phyloP scores from a whole-genome alignment of 35 echinoderm and acorn worm species.

The Stichopus chloronotus region DNA sequence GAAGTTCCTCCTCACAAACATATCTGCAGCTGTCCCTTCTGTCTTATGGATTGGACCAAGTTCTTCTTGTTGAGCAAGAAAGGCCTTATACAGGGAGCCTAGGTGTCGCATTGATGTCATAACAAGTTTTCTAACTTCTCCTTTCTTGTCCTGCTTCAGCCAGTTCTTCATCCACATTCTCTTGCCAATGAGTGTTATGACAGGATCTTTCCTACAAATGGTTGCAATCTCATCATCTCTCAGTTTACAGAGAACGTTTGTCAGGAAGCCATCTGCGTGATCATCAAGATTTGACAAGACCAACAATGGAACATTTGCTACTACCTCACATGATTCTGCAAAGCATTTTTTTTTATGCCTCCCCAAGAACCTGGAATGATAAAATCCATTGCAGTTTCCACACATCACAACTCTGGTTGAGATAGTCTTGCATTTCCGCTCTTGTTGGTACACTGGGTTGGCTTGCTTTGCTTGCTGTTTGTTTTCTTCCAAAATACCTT shows the following conservation, averaged over 20 bases:
- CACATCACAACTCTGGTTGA: slow-evolving; percentile 39
- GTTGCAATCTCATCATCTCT: slow-evolving; percentile 45
- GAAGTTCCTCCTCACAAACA: slow-evolving; percentile 55
- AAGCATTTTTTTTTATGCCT: slow-evolving; percentile 44
- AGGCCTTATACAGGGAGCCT: slow-evolving; percentile 17
- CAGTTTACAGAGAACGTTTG: slow-evolving; percentile 36
- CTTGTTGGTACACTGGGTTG: slow-evolving; percentile 34
- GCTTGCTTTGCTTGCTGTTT: slow-evolving; percentile 10
- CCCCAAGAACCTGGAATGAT: background rate
- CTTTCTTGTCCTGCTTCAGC: slow-evolving; percentile 41
- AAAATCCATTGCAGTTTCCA: slow-evolving; percentile 57
- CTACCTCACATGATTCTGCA: slow-evolving; percentile 20
- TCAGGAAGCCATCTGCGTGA: background rate
- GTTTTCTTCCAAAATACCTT: slow-evolving; percentile 49
- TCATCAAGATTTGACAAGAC: slow-evolving; percentile 36
- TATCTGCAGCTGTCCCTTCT: slow-evolving; percentile 37
- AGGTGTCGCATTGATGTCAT: slow-evolving; percentile 54
- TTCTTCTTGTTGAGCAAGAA: slow-evolving; percentile 34
- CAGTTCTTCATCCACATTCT: slow-evolving; percentile 38
- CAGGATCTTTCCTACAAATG: slow-evolving; percentile 23
- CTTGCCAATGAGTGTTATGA: slow-evolving; percentile 14
- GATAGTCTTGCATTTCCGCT: background rate
- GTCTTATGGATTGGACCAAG: slow-evolving; percentile 18
- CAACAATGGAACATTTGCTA: background rate
- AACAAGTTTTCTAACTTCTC: slow-evolving; percentile 43